Conservation (phyloP, 2,888 invertebrate genomes). For the Terebella lapidaria region DNA sequence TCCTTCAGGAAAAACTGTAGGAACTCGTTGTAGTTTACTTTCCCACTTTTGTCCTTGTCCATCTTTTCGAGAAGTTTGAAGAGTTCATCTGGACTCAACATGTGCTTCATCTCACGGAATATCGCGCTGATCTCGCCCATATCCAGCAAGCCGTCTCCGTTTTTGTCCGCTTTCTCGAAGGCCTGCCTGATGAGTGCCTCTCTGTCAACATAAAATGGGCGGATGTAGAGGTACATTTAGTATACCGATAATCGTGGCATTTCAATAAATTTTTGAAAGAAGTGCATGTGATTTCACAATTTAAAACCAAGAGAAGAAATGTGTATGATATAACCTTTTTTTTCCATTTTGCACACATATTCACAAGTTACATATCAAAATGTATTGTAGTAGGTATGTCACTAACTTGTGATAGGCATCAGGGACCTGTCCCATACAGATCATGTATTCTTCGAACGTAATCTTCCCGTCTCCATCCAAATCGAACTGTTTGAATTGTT, state of each 20-base stretch:
- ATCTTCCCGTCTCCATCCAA: conserved; percentile 11
- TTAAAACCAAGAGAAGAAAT: no score
- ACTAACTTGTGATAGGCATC: conserved; percentile 6
- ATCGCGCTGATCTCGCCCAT: conserved; percentile 4
- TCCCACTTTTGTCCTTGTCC: neutral
- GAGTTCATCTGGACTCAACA: neutral
- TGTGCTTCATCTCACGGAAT: neutral
- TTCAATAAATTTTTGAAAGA: no score
- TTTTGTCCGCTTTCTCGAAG: conserved; percentile 6
- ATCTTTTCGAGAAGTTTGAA: neutral
- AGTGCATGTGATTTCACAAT: no score
- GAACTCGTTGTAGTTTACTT: neutral
- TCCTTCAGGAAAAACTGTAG: neutral
- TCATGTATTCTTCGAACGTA: conserved; percentile 13
- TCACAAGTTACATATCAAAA: no score
- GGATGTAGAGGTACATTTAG: no score
- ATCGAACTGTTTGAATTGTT: neutral
- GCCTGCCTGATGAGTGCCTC: neutral
- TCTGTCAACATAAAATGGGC: neutral
- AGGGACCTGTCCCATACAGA: conserved; percentile 11
- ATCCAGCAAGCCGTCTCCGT: conserved; percentile 6
- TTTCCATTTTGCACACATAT: no score
- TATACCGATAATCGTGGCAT: no score
- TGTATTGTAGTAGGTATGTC: neutral
- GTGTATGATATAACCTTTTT: no score